Conservation (phyloP, 2,797 vertebrate genomes). For the Sitta carolinensis region DNA sequence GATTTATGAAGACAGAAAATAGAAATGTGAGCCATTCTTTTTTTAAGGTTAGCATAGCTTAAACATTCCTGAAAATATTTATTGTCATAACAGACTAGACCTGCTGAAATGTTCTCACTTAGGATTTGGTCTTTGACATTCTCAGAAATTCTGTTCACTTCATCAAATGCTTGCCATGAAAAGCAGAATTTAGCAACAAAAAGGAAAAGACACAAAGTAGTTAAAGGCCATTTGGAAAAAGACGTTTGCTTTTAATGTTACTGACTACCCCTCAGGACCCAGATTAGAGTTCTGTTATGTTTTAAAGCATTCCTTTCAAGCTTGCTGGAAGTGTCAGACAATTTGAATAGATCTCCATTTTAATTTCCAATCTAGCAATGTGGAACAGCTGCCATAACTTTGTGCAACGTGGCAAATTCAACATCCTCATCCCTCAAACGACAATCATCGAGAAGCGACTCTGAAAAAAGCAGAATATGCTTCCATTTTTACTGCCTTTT, state of each 20-base stretch:
- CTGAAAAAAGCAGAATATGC: slow-evolving; percentile 4
- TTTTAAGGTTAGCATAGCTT: slow-evolving; percentile 41
- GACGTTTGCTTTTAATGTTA: slow-evolving; percentile 3
- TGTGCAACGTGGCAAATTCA: slow-evolving; percentile 40
- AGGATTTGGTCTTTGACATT: slow-evolving; percentile 31
- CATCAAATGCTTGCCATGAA: background rate
- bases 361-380: slow-evolving; percentile 46
- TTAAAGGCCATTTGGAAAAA: slow-evolving; percentile 38
- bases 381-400: slow-evolving; percentile 63
- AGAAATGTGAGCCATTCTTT: slow-evolving; percentile 37
- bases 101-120: background rate
- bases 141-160: slow-evolving; percentile 13
- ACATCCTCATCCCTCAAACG: slow-evolving; percentile 38
- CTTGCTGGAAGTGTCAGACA: slow-evolving; percentile 57
- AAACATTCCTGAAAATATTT: slow-evolving; percentile 57
- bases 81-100: slow-evolving; percentile 45
- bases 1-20: slow-evolving; percentile 41
- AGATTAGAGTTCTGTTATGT: slow-evolving; percentile 36
- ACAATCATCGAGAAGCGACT: slow-evolving; percentile 13
- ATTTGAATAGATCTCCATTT: slow-evolving; percentile 64
- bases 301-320: slow-evolving; percentile 59
- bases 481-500: slow-evolving; percentile 41
- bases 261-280: slow-evolving; percentile 39
- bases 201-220: slow-evolving; percentile 23
- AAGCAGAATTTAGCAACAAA: slow-evolving; percentile 14